Evolutionary conservation across 2,888 invertebrate species (phyloP).

Genomic region (Muschampia plurimacula): DNA sequence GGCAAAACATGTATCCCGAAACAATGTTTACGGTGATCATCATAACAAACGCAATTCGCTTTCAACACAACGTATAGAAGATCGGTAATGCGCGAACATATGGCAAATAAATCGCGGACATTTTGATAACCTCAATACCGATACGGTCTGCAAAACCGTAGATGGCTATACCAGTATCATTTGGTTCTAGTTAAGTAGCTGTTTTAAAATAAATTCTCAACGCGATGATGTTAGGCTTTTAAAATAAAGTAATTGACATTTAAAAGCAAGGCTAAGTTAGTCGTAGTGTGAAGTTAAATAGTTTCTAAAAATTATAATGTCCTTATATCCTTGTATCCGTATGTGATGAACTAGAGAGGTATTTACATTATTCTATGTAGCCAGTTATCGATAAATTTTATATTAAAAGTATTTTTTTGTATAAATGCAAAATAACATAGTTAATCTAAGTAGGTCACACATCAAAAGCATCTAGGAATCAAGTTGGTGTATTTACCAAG

Average conservation of each 20-base stretch:
- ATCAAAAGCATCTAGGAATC: no score
- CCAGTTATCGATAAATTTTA: no score
- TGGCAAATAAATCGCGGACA: conserved; percentile 69
- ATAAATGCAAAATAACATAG: no score
- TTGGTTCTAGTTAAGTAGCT: conserved; percentile 1
- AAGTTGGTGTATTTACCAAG: no score
- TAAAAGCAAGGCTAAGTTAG: conserved; percentile 16
- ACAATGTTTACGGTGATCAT: conserved; percentile 32
- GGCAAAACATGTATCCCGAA: conserved; percentile 18
- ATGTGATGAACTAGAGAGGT: background rate
- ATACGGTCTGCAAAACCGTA: conserved; percentile 57
- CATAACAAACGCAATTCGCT: conserved; percentile 45
- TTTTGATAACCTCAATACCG: conserved; percentile 54
- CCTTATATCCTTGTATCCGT: background rate
- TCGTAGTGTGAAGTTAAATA: conserved; percentile 6
- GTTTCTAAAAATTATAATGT: conserved; percentile 2
- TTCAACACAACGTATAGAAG: conserved; percentile 56
- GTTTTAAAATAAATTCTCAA: background rate
- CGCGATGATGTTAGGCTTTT: conserved; percentile 21
- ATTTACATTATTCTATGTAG: no score
- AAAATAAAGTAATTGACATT: conserved; percentile 21
- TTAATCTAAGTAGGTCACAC: no score
- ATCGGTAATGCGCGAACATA: conserved; percentile 62
- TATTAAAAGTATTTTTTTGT: no score
- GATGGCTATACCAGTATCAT: conserved; percentile 20